Evolutionary conservation across 2,113 vertebrate species (phyloP).

Genomic region (Chamaetylas fuelleborni): DNA sequence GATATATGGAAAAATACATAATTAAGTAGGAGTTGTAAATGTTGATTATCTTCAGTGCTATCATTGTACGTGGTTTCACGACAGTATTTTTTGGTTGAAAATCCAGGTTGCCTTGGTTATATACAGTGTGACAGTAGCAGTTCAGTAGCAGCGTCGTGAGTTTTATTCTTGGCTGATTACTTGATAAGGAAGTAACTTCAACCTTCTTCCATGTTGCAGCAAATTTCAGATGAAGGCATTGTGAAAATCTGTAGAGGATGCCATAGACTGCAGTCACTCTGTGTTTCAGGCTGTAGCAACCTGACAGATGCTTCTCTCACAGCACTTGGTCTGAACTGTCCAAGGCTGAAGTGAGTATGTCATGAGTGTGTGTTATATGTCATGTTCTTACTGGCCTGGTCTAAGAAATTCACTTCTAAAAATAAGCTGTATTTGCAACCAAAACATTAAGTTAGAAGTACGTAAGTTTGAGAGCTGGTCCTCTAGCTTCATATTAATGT

Average conservation of each 20-base stretch:
- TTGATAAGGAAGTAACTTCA: neutral
- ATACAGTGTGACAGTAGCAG: neutral
- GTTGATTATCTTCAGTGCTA: neutral
- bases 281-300: slow-evolving; percentile 89
- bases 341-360: slow-evolving; percentile 85
- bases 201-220: slow-evolving; percentile 69
- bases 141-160: neutral
- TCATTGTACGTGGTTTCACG: fast-evolving
- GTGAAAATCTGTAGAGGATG: slow-evolving; percentile 88
- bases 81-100: neutral
- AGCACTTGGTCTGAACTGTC: slow-evolving; percentile 90
- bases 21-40: neutral
- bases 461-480: neutral
- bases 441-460: neutral
- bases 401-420: neutral
- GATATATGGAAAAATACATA: neutral
- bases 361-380: neutral
- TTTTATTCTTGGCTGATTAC: neutral
- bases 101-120: neutral
- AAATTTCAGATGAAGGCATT: slow-evolving; percentile 89
- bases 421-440: neutral
- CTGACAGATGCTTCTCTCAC: slow-evolving; percentile 90
- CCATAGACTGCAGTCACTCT: slow-evolving; percentile 86
- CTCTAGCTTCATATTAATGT: neutral
- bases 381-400: neutral